Conservation (phyloP, 2,113 vertebrate species). For the Nesospiza acunhae region DNA sequence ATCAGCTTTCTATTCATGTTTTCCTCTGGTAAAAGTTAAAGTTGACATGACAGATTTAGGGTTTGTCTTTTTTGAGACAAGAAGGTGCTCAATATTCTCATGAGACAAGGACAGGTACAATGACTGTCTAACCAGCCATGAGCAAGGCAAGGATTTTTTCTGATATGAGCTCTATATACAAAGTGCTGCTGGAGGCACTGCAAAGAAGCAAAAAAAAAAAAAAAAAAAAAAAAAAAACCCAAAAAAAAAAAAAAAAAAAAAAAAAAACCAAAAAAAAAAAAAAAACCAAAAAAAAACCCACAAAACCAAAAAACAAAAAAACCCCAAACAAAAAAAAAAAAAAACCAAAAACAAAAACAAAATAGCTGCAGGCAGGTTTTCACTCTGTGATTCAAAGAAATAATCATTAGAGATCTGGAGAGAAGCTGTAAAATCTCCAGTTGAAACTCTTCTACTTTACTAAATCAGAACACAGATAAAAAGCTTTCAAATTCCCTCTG, state of each 20-base stretch:
- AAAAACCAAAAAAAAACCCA: too few species aligned
- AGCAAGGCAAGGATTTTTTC: background rate
- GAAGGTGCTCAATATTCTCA: background rate
- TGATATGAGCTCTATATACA: background rate
- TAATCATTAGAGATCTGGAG: background rate
- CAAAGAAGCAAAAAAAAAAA: background rate
- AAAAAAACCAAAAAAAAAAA: too few species aligned
- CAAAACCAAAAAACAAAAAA: accelerated
- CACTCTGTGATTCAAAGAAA: background rate
- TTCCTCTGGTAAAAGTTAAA: background rate
- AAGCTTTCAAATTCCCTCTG: background rate
- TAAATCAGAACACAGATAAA: background rate
- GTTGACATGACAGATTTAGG: background rate
- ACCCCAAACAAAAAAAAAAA: background rate
- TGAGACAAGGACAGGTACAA: background rate
- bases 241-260: too few species aligned
- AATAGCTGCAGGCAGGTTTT: background rate
- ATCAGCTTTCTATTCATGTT: background rate
- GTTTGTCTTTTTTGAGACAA: background rate
- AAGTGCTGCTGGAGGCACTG: background rate
- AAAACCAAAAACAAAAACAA: too few species aligned
- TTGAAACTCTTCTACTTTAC: background rate
- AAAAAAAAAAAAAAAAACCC: background rate
- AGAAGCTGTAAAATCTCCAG: background rate
- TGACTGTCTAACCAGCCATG: background rate